Conservation (phyloP, 2,113 vertebrate genomes). For the Dendrocopos noguchii region DNA sequence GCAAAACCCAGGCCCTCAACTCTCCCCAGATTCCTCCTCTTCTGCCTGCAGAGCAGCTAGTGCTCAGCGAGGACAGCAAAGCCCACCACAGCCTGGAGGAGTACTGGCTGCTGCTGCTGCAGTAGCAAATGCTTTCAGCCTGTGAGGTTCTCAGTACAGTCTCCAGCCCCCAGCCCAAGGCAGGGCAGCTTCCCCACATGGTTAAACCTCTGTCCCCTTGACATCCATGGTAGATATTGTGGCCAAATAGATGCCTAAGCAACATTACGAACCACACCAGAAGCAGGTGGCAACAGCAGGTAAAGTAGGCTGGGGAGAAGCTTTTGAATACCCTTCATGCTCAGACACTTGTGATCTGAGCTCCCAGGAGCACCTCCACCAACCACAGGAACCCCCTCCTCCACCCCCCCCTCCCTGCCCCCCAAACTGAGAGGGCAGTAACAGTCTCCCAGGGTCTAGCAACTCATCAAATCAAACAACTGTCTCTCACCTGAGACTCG, state of each 20-base stretch:
- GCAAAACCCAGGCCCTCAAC: background rate
- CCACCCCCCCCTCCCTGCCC: background rate
- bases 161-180: background rate
- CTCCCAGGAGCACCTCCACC: background rate
- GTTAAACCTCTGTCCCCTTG: background rate
- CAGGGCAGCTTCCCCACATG: background rate
- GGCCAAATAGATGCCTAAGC: background rate
- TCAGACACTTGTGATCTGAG: background rate
- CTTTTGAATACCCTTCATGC: fast-evolving
- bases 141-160: background rate
- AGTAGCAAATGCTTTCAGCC: fast-evolving
- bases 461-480: background rate
- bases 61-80: background rate
- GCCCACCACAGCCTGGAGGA: background rate
- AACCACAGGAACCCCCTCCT: fast-evolving
- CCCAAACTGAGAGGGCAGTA: fast-evolving
- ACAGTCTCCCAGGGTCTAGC: background rate
- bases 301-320: background rate
- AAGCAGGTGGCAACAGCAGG: background rate
- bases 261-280: background rate
- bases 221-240: fast-evolving
- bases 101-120: background rate
- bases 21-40: background rate
- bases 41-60: background rate
- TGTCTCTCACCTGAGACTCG: conserved; percentile 43